Base-by-base conservation (phyloP, 2,888 invertebrate species). In the Thumatha senex region DNA sequence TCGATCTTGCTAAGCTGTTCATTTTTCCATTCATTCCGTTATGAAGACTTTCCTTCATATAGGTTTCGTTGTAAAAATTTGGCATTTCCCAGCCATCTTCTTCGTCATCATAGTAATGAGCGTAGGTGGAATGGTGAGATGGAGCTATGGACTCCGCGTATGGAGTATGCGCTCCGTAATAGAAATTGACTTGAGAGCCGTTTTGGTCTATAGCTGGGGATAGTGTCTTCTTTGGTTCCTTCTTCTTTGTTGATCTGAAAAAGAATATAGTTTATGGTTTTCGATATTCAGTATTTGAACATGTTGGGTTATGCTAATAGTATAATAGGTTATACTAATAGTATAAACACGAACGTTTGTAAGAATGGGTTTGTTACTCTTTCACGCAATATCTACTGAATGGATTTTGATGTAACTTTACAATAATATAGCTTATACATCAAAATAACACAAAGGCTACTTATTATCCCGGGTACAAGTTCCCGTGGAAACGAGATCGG, bases 81-180 rank as follows among this genome's bases (percentile, higher is more conserved):
- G 98, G 98, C 98, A 98, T 98, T 81, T 98, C 98, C 98, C 98
- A 98, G 41, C 98, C 98, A 72, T 98, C 98, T 84, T 98, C 98
- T 78, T 98, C 98, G 70, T 98, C 98, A 78, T 98, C 98, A 71
- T 98, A 98, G 82, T 98, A 98, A 81, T 98, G 98, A 3, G 98
- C 98, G 83, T 98, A 98, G 0, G 98, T 98, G 42, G 97, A 98
- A 78, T 98, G 98, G 84, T 98, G 98, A 7, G 98, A 98, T 0
- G 98, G 98, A 0, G 98, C 98, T 68, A 98, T 98, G 48, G 97
- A 97, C 82, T 98, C 98, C 43, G 98, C 98, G 86, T 98, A 98
- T 0, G 98, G 98, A 5, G 97, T 97, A 48, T 97, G 97, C 0
- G 98, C 98, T 58, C 98, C 98, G 79, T 98, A 98, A 82, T 98